A percentile compares a stretch with the other conserved stretches of the same genome.
These are phyloP conservation scores for Anthopleura sola DNA, from an alignment of 64 coral and sea anemone genomes.

Conservation along the genomic window DNA sequence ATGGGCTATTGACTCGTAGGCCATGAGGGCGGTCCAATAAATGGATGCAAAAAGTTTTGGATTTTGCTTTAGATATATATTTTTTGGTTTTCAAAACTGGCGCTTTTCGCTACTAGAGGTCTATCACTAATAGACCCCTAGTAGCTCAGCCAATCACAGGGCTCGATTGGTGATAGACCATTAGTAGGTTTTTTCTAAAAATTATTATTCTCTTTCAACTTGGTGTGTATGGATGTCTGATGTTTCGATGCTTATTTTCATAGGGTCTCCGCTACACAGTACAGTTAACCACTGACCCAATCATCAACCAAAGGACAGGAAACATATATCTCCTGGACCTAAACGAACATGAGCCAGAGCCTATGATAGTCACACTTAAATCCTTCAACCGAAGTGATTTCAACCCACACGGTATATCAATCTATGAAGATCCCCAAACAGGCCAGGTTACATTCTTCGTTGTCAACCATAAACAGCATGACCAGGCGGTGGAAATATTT, in stretches of 20 bases:
- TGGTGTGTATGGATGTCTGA: too few relatives aligned
- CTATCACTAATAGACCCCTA: too few relatives aligned
- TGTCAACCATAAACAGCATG: conserved; percentile 28
- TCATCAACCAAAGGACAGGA: conserved; percentile 27
- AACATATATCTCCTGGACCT: conserved; percentile 45
- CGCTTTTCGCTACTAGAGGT: too few relatives aligned
- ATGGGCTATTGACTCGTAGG: too few relatives aligned
- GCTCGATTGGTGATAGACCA: too few relatives aligned
- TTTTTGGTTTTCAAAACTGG: too few relatives aligned
- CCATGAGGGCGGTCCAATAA: too few relatives aligned
- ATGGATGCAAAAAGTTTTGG: too few relatives aligned
- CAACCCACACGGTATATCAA: conserved; percentile 38
- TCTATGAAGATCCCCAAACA: conserved; percentile 31
- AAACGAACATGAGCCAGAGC: conserved; percentile 7
- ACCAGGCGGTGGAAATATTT: conserved; percentile 48
- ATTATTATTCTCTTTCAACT: too few relatives aligned
- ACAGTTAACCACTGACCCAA: conserved; percentile 24
- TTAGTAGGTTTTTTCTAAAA: too few relatives aligned
- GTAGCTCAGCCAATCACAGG: too few relatives aligned
- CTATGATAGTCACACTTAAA: not conserved
- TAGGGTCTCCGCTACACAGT: conserved; percentile 32
- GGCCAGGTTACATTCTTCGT: conserved; percentile 31
- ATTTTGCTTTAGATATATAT: too few relatives aligned
- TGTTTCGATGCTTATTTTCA: not conserved
- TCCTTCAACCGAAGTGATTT: conserved; percentile 38